Evolutionary conservation across 2,888 invertebrate species (phyloP), one percentile per base, ranked within the genome.

Genomic region (Scaptodrosophila latifasciaeformis): DNA sequence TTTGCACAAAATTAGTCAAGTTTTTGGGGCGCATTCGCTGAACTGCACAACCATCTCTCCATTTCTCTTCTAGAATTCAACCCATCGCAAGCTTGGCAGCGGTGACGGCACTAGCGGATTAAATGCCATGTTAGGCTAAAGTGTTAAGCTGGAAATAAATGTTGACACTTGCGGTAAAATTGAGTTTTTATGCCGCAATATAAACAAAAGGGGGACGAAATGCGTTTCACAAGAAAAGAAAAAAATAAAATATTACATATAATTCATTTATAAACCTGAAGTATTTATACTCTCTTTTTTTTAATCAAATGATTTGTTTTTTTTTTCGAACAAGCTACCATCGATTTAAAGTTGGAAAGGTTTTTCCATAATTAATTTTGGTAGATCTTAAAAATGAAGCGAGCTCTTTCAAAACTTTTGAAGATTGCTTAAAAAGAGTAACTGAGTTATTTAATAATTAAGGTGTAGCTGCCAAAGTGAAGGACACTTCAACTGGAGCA

Each of bases 1-100:
- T 77, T 77, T 80, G 77, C 81, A 80, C 66, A 62, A 67, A 77
- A 77, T 77, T 80, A 78, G 81, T 77, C 81, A 80, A 77, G 80
- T 76, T 44, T 51, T 40, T n/a, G 29, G 27, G 5, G 12, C 7
- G 19, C 35, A 24, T 7, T 19, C 19, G 15, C 29, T 17, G 19
- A 40, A 29, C 45, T 37, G 44, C 37, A 24, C 7, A 5, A 24
- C 24, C 24, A n/a, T n/a, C n/a, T n/a, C n/a, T n/a, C n/a, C n/a
- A 13, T 34, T 10, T 10, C 1, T 13, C 30, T 30, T 12, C 31
- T 10, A 34, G 12, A 34, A 34, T 13, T 13, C 12, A 34, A 12
- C 12, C 31, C 31, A 34, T 13, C 12, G 15, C 30, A 12, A 30
- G 10, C n/a, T 3, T 17, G 37, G 17, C 15, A 17, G 17, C 18